Evolutionary conservation across 1,140 invertebrate genomes (phyloP).

Genomic region (Apis florea): DNA sequence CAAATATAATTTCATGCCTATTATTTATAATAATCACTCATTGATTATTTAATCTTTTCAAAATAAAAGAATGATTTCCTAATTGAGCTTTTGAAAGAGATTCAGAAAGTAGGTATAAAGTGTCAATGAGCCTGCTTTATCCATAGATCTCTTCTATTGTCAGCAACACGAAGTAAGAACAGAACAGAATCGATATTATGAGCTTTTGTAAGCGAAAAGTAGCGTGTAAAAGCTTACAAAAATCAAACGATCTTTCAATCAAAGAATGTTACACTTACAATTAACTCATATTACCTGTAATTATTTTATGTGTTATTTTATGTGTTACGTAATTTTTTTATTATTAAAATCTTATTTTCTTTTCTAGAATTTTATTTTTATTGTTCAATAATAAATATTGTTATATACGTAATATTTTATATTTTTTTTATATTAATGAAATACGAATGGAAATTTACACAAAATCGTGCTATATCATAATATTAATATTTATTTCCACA

Average conservation of each 20-base stretch:
- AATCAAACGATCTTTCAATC: not conserved
- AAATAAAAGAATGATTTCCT: not conserved
- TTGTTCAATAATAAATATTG: too few relatives aligned
- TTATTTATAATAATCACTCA: too few relatives aligned
- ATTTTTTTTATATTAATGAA: too few relatives aligned
- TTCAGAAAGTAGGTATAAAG: slow-evolving; percentile 12
- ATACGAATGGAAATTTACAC: too few relatives aligned
- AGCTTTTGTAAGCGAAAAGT: not conserved
- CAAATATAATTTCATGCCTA: too few relatives aligned
- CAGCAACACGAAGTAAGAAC: slow-evolving; percentile 9
- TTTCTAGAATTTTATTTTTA: too few relatives aligned
- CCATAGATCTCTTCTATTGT: slow-evolving; percentile 24
- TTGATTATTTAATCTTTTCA: not conserved
- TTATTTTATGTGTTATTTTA: not conserved
- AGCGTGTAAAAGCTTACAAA: not conserved
- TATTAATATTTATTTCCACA: too few relatives aligned
- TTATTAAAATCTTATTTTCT: too few relatives aligned
- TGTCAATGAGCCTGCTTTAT: slow-evolving; percentile 37
- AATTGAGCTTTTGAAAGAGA: not conserved
- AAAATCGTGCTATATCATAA: too few relatives aligned
- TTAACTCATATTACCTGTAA: not conserved
- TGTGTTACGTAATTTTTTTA: not conserved
- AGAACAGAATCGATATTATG: slow-evolving; percentile 11
- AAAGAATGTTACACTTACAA: not conserved
- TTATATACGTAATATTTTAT: too few relatives aligned